Percentiles rank a stretch among this genome's conserved stretches.
phyloP scores from a whole-genome alignment of 2,888 invertebrate species.

The Caenorhabditis imperialis region DNA sequence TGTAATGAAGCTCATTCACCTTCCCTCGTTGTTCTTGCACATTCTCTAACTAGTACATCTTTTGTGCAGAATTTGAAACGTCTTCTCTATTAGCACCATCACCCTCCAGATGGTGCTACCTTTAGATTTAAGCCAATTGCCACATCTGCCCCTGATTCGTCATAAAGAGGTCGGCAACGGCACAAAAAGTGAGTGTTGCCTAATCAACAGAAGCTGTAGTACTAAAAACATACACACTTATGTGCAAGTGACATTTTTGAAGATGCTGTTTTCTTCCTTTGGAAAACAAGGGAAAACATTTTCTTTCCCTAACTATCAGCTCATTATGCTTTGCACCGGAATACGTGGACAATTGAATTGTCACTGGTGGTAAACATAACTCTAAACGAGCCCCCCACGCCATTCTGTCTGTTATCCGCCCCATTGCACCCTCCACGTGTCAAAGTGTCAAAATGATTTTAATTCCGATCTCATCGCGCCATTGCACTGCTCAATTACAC shows the following conservation, averaged over 20 bases:
- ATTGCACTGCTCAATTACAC: conserved; percentile 38
- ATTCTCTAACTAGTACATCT: background rate
- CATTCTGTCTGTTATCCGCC: conserved; percentile 39
- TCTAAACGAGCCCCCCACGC: conserved; percentile 2
- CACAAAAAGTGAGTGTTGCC: too few species aligned
- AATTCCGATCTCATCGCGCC: conserved; percentile 15
- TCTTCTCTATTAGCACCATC: conserved; percentile 2
- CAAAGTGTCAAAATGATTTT: conserved; percentile 38
- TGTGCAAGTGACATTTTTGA: conserved; percentile 31
- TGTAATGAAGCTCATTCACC: conserved; percentile 53
- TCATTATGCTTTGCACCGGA: conserved; percentile 25
- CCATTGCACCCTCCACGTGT: conserved; percentile 42
- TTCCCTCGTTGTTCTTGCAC: conserved; percentile 20
- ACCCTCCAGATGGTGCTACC: conserved; percentile 44
- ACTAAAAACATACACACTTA: conserved; percentile 5
- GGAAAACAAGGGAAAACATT: too few species aligned
- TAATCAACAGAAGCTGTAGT: background rate
- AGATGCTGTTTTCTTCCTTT: too few species aligned
- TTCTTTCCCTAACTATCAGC: conserved; percentile 19
- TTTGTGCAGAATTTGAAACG: background rate
- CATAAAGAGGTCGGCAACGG: too few species aligned
- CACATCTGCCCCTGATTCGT: conserved; percentile 24
- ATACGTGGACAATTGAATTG: conserved; percentile 28
- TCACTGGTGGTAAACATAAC: conserved; percentile 31
- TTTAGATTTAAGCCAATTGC: conserved; percentile 45